Conservation (phyloP, 2,888 invertebrate genomes). For the Drosophila falleni region DNA sequence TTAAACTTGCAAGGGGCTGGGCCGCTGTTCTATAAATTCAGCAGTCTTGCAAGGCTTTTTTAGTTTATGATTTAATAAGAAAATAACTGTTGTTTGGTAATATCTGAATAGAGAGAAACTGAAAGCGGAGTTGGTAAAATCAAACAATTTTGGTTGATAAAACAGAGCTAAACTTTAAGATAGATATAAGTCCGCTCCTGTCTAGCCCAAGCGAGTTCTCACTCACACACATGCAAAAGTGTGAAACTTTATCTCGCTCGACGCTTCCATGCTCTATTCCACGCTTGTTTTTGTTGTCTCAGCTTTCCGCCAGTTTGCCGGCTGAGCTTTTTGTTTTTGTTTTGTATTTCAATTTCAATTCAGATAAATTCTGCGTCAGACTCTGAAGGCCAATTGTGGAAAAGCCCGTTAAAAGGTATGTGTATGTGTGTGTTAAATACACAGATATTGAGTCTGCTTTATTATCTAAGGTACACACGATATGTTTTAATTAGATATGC, state of each 20-base stretch:
- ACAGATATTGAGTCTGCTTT: constrained; percentile 12
- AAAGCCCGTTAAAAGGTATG: constrained; percentile 13
- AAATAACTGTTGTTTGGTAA: no score
- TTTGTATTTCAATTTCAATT: constrained; percentile 4
- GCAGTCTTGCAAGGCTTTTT: no score
- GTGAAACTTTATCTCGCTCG: constrained; percentile 17
- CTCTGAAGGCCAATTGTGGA: constrained; percentile 24
- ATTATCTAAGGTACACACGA: constrained; percentile 15
- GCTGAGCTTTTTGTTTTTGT: constrained; percentile 29
- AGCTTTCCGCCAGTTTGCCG: constrained; percentile 38
- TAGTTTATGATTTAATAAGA: no score
- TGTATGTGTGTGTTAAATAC: not conserved
- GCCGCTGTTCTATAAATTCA: not conserved
- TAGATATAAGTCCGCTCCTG: constrained; percentile 46
- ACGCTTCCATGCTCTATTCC: constrained; percentile 23
- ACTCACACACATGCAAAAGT: constrained; percentile 6
- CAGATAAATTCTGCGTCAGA: constrained; percentile 21
- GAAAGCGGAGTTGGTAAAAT: no score
- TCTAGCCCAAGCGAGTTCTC: not conserved
- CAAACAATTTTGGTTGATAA: no score
- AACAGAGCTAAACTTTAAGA: no score
- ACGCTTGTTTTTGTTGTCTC: constrained; percentile 34
- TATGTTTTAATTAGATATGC: constrained; percentile 1
- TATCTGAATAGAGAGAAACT: no score
- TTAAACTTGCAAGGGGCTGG: not conserved